Conservation (phyloP, 2,113 vertebrate species). For the Embiotoca jacksoni region DNA sequence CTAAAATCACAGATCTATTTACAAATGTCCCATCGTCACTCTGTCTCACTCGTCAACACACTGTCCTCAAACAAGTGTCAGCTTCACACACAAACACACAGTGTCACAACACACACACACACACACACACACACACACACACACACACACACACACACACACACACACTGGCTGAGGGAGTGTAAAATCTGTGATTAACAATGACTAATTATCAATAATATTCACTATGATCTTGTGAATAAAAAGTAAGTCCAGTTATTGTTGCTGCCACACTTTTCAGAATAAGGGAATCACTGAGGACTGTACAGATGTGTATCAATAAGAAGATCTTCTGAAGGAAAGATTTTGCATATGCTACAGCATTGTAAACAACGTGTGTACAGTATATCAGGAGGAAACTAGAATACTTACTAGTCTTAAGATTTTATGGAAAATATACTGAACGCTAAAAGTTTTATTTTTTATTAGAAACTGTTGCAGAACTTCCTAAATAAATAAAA, state of each 20-base stretch:
- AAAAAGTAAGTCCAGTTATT: constrained; percentile 1
- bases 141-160: not conserved
- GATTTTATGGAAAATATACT: constrained; percentile 2
- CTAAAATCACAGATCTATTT: constrained; percentile 84
- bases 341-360: constrained; percentile 19
- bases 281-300: constrained; percentile 3
- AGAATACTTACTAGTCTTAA: not conserved
- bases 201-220: constrained; percentile 69
- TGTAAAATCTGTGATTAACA: constrained; percentile 77
- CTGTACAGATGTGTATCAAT: constrained; percentile 30
- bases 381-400: constrained; percentile 21
- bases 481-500: not conserved
- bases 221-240: not conserved
- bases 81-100: not conserved
- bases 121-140: constrained; percentile 2
- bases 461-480: not conserved
- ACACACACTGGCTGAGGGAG: constrained; percentile 21
- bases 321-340: not conserved
- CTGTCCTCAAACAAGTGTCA: not conserved
- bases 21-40: constrained; percentile 70
- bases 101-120: not conserved
- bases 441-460: not conserved
- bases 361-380: constrained; percentile 24
- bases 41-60: constrained; percentile 1
- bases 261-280: constrained; percentile 36